A percentile compares a stretch with the other conserved stretches of the same genome.
phyloP scores from a whole-genome alignment of 2,797 vertebrate genomes.

The Falco biarmicus region DNA sequence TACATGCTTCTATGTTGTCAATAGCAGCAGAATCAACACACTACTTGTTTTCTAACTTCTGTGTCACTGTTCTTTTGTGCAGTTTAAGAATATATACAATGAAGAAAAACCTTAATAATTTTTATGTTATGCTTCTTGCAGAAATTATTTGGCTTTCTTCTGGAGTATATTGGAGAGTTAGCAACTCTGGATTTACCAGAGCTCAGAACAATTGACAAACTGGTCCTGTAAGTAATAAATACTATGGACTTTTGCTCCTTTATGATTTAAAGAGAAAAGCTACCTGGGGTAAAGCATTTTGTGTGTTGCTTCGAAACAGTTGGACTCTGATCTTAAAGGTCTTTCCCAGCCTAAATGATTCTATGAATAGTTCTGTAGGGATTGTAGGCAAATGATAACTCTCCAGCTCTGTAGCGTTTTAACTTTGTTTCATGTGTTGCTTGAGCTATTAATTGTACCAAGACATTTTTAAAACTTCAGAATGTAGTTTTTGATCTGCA shows the following conservation, averaged over 20 bases:
- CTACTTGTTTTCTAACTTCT: not conserved
- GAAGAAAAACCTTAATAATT: not conserved
- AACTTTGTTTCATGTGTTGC: not conserved
- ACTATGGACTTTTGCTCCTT: not conserved
- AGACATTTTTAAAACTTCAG: not conserved
- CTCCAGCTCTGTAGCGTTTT: not conserved
- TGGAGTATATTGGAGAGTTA: conserved; percentile 91
- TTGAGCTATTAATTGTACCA: not conserved
- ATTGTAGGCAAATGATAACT: not conserved
- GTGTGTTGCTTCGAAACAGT: not conserved
- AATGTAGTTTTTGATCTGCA: not conserved
- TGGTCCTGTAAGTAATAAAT: conserved; percentile 85
- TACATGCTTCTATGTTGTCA: not conserved
- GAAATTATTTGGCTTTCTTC: conserved; percentile 91
- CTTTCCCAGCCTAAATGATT: too few relatives aligned
- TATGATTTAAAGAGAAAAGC: not conserved
- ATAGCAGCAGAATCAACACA: not conserved
- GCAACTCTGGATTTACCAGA: conserved; percentile 81
- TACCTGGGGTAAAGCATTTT: not conserved
- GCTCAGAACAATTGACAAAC: conserved; percentile 82
- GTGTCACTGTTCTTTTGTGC: not conserved
- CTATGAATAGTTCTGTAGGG: not conserved
- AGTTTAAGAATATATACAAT: not conserved
- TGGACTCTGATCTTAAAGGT: too few relatives aligned
- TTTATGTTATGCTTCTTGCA: conserved; percentile 60